Conservation (phyloP, 2,113 vertebrate genomes). For the Scatophagus argus region DNA sequence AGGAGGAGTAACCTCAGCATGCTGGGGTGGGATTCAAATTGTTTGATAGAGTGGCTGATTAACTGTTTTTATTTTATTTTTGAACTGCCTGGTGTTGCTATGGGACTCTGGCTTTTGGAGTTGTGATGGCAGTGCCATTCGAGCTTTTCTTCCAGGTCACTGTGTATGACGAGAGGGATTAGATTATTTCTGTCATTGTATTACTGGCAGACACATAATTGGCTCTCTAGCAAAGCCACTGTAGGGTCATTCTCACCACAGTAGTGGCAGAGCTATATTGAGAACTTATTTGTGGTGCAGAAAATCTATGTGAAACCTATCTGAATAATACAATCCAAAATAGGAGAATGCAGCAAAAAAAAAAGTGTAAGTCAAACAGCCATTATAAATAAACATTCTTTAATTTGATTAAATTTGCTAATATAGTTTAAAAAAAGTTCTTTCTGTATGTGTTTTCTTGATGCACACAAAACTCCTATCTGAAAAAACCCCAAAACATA, state of each 20-base stretch:
- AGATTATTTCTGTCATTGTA: slow-evolving; percentile 41
- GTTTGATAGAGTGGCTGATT: slow-evolving; percentile 70
- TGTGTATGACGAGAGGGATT: slow-evolving; percentile 25
- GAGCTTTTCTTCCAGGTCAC: slow-evolving; percentile 28
- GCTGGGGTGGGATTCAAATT: slow-evolving; percentile 60
- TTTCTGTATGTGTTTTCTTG: neutral
- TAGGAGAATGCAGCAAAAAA: neutral
- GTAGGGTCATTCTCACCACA: neutral
- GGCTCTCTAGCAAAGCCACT: slow-evolving; percentile 7
- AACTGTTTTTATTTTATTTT: slow-evolving; percentile 43
- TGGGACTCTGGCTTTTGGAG: slow-evolving; percentile 44
- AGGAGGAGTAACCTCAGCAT: slow-evolving; percentile 62
- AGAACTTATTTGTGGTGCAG: slow-evolving; percentile 4
- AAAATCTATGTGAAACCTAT: neutral
- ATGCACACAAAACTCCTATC: neutral
- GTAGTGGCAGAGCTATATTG: neutral
- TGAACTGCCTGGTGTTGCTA: slow-evolving; percentile 38
- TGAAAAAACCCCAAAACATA: neutral
- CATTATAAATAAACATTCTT: slow-evolving; percentile 13
- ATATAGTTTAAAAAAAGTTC: neutral
- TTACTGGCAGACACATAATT: slow-evolving; percentile 29
- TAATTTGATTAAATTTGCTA: neutral
- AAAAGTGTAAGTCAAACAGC: neutral
- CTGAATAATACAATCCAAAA: slow-evolving; percentile 1
- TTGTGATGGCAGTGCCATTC: slow-evolving; percentile 5